Base-by-base conservation (phyloP, 2,888 invertebrate species). In the Sthenelais limicola region DNA sequence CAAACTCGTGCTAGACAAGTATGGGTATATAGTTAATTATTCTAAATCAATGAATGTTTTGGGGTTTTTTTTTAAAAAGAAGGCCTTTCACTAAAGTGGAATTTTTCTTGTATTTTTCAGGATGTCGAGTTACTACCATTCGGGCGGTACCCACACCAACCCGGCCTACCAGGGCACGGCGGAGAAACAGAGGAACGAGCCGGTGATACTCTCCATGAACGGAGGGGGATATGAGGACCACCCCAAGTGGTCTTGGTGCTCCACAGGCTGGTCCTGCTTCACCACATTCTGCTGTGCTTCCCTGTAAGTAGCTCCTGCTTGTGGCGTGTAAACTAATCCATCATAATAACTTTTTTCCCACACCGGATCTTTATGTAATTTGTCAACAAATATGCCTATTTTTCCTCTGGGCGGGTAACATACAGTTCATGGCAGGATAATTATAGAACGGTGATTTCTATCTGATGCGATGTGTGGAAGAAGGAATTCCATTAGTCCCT, bases 161-260 rank as follows among this genome's bases (percentile, higher is more conserved):
- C 68, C 68, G 30, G 68, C 68, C 7, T 68, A 51, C 35, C 33
- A 33, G 28, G 68, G 68, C 43, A 56, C 12, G 18, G 26, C 18
- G 56, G 68, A 68, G 68, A 68, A 68, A 35, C 48, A 51, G 56
- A 30, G 56, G 15, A 52, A 24, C 24, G 56, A 56, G 32, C 56
- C 56, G 5, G 56, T 56, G 2, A 21, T 56, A 1, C n/a, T 56
- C 30, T 33, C 18, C 21, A 56, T 56, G 56, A 7, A n/a, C 9
- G 49, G n/a, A n/a, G n/a, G n/a, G n/a, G n/a, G n/a, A n/a, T n/a
- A 15, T 15, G 32, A n/a, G 12, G 48, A 33, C 9, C 15, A n/a
- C 9, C 68, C 68, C 12, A 24, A 30, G 51, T 71, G 71, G 71
- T 71, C 71, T 1, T 71, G 71, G 71, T 71, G 71, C 62, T 48